A percentile compares a stretch with the other conserved stretches of the same genome.
These are phyloP conservation scores for Mesocentrotus franciscanus DNA, from an alignment of 53 echinoderm and acorn worm genomes.

Conservation along the genomic window DNA sequence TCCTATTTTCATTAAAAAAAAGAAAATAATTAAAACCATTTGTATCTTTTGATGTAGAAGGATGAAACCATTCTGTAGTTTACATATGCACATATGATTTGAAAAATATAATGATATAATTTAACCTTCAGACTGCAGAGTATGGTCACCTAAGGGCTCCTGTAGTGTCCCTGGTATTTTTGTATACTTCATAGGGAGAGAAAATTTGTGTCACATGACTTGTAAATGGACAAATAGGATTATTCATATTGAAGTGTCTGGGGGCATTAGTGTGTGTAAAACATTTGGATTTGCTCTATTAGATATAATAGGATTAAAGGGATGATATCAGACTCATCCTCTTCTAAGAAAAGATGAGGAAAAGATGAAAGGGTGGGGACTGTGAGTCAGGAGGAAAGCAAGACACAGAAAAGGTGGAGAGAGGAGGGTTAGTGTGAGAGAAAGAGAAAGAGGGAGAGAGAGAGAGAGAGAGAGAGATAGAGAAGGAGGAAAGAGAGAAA, in stretches of 20 bases:
- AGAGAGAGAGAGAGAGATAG: not conserved
- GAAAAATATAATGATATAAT: not conserved
- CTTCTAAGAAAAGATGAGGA: slow-evolving; percentile 19
- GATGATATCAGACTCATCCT: slow-evolving; percentile 1
- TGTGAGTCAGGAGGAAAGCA: not conserved
- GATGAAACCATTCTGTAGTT: too few relatives aligned
- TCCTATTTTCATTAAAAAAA: too few relatives aligned
- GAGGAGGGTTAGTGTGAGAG: not conserved
- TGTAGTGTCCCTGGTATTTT: not conserved
- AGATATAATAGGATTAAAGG: slow-evolving; percentile 39
- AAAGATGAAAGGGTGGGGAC: not conserved
- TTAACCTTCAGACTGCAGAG: not conserved
- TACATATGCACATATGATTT: not conserved
- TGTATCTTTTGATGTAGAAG: too few relatives aligned
- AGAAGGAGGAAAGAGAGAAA: not conserved
- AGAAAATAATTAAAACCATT: too few relatives aligned
- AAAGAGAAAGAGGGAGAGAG: slow-evolving; percentile 1
- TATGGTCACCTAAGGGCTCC: not conserved
- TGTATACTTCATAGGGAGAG: not conserved
- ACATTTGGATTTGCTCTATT: slow-evolving; percentile 27
- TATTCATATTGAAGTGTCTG: slow-evolving; percentile 38
- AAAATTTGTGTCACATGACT: not conserved
- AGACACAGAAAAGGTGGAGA: not conserved
- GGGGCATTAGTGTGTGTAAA: slow-evolving; percentile 45
- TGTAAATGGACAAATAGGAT: slow-evolving; percentile 44